Evolutionary conservation across 1,140 invertebrate species (phyloP).

Genomic region (Hesperophylax magnus): DNA sequence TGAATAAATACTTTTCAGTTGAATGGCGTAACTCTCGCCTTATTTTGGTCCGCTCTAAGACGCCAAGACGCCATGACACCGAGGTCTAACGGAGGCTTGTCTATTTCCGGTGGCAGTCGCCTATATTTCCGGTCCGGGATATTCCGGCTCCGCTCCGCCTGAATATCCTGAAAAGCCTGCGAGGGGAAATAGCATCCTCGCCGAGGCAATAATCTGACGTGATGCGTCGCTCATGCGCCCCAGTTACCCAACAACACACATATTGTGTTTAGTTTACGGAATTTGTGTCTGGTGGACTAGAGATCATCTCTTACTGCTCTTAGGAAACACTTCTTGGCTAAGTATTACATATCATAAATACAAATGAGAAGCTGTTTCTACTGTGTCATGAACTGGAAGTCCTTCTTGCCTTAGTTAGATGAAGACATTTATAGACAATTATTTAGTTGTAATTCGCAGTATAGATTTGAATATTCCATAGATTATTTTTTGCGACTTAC

Average conservation of each 20-base stretch:
- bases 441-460: too few species aligned
- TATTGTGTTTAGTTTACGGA: constrained; percentile 11
- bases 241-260: neutral
- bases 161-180: neutral
- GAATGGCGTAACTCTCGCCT: constrained; percentile 6
- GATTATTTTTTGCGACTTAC: too few species aligned
- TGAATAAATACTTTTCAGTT: neutral
- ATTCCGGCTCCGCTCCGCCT: constrained; percentile 40
- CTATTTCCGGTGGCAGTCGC: constrained; percentile 51
- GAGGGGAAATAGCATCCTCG: constrained; percentile 49
- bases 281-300: neutral
- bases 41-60: constrained; percentile 15
- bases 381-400: too few species aligned
- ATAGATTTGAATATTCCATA: too few species aligned
- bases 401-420: too few species aligned
- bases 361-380: too few species aligned
- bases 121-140: constrained; percentile 52
- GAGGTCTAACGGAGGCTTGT: constrained; percentile 37
- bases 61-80: constrained; percentile 33
- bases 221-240: constrained; percentile 48
- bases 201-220: constrained; percentile 51
- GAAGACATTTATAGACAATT: too few species aligned
- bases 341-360: too few species aligned
- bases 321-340: too few species aligned
- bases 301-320: neutral